Base-by-base conservation (phyloP, 1,140 invertebrate genomes). In the Himalopsyche phryganea region DNA sequence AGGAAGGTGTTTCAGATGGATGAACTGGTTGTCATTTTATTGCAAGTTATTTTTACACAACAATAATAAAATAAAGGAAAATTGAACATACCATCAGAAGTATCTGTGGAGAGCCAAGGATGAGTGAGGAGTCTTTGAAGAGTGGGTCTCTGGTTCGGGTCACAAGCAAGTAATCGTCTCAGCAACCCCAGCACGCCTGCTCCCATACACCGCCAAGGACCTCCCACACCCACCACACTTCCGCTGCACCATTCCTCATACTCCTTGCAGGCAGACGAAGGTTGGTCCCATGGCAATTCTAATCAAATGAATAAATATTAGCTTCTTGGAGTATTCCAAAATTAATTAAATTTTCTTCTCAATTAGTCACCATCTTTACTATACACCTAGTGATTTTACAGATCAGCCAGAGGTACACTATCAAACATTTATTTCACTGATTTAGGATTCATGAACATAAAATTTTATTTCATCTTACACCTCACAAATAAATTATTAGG, bases 201-300 rank as follows among this genome's bases (percentile, higher is more conserved):
- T 62, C 92, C 85, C 49, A 96, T 78, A 73, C 92, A 93, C 44
- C 78, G 85, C 92, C 92, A 96, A 0, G 91, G 90, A 3, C 83
- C 18, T 85, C 80, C 58, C 76, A 74, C 65, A 80, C 77, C 71
- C 82, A 82, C 63, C 73, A 77, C 63, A 82, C 82, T 50, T 81
- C 81, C 53, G 82, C 79, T 50, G 46, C 83, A 85, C 92, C 93
- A 97, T 38, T 82, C 78, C 14, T 74, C 72, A 73, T 86, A 98
- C 68, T 94, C 90, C 15, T 70, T 59, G 70, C 88, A 91, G 7
- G 81, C 76, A 42, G 74, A 70, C 23, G 79, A 79, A 1, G 95
- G 88, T 68, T 91, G 85, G 79, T 94, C 89, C 95, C 95, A 98
- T 15, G 94, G 94, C 55, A 98, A 74, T 77, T 97, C 94, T 94